phyloP scores from a whole-genome alignment of 1,140 invertebrate species.

The Macrosteles quadrilineatus region DNA sequence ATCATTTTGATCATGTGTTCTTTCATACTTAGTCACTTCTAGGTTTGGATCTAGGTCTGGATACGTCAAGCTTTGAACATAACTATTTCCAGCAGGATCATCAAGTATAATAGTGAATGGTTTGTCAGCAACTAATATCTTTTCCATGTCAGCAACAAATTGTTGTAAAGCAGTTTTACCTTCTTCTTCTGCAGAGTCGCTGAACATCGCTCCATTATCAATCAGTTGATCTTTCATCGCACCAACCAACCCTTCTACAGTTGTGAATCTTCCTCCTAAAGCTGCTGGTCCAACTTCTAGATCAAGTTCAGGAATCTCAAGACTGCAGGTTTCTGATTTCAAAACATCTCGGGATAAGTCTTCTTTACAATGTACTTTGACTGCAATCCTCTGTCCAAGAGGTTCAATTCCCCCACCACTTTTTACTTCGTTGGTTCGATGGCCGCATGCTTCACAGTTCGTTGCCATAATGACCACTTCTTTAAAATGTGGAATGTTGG shows the following conservation, averaged over 20 bases:
- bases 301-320: slow-evolving; percentile 90
- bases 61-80: slow-evolving; percentile 80
- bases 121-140: slow-evolving; percentile 66
- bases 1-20: slow-evolving; percentile 92
- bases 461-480: slow-evolving; percentile 98
- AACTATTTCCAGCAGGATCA: slow-evolving; percentile 97
- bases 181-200: slow-evolving; percentile 65
- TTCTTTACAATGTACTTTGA: slow-evolving; percentile 68
- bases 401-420: slow-evolving; percentile 88
- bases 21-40: slow-evolving; percentile 77
- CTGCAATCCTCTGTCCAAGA: slow-evolving; percentile 75
- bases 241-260: slow-evolving; percentile 81
- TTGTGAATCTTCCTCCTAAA: slow-evolving; percentile 93
- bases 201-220: slow-evolving; percentile 65
- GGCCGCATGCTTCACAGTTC: slow-evolving; percentile 86
- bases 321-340: slow-evolving; percentile 87
- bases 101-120: slow-evolving; percentile 80
- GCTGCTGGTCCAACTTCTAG: slow-evolving; percentile 81
- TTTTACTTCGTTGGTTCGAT: slow-evolving; percentile 94
- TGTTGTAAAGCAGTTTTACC: slow-evolving; percentile 57
- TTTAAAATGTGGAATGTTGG: slow-evolving; percentile 95
- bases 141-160: slow-evolving; percentile 70
- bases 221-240: slow-evolving; percentile 70
- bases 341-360: slow-evolving; percentile 89
- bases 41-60: slow-evolving; percentile 72